phyloP scores from a whole-genome alignment of 2,113 vertebrate genomes.

The Brachionichthys hirsutus region DNA sequence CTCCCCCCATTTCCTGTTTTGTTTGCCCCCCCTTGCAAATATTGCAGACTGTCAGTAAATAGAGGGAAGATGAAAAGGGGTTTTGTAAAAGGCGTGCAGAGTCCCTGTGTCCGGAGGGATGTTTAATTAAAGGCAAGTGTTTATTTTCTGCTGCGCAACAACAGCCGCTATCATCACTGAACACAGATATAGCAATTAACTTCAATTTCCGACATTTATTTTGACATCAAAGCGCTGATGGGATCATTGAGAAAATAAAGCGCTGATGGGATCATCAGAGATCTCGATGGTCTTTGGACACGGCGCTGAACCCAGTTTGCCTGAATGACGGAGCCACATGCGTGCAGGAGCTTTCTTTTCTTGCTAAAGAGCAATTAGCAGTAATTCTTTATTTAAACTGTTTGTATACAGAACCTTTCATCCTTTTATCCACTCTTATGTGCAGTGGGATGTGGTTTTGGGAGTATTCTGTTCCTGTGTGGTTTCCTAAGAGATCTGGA shows the following conservation, averaged over 20 bases:
- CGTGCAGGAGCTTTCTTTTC: constrained; percentile 78
- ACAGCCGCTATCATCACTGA: constrained; percentile 69
- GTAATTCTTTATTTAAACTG: constrained; percentile 82
- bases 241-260: constrained; percentile 78
- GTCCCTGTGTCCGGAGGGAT: constrained; percentile 68
- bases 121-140: constrained; percentile 77
- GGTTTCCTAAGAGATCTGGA: constrained; percentile 64
- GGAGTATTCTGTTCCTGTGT: constrained; percentile 75
- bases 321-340: constrained; percentile 72
- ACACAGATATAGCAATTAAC: constrained; percentile 82
- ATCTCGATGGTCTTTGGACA: constrained; percentile 73
- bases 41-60: constrained; percentile 66
- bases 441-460: constrained; percentile 70
- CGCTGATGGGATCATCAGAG: constrained; percentile 75
- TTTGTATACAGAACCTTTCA: constrained; percentile 82
- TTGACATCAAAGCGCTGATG: constrained; percentile 79
- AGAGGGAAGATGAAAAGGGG: constrained; percentile 69
- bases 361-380: constrained; percentile 78
- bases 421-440: constrained; percentile 80
- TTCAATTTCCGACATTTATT: constrained; percentile 80
- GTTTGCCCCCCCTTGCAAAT: constrained; percentile 60
- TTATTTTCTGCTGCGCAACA: constrained; percentile 73
- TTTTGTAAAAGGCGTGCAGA: constrained; percentile 62
- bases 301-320: constrained; percentile 62
- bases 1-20: constrained; percentile 66